Conservation (phyloP, 2,113 vertebrate species). For the Ophthalmolycus amberensis region DNA sequence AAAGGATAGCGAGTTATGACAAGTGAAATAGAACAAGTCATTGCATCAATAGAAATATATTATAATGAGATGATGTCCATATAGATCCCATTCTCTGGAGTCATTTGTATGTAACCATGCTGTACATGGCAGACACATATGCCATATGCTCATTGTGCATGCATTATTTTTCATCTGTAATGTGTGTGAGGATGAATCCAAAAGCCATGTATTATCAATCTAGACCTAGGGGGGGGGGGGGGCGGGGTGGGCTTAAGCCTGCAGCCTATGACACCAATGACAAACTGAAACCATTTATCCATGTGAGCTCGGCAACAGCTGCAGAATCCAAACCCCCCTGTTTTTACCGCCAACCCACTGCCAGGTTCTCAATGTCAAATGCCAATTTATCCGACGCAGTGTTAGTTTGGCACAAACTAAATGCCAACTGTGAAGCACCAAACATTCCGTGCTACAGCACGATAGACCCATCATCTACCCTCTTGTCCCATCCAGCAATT, state of each 20-base stretch:
- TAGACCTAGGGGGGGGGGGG: conserved; percentile 6
- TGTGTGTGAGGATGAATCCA: conserved; percentile 18
- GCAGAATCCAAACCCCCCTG: conserved; percentile 26
- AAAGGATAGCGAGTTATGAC: not conserved
- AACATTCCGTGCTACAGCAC: not conserved
- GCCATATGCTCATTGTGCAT: conserved; percentile 24
- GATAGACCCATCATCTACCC: not conserved
- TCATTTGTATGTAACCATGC: conserved; percentile 20
- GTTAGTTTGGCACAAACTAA: not conserved
- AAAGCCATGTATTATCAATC: conserved; percentile 37
- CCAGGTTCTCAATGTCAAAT: conserved; percentile 36
- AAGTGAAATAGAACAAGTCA: conserved; percentile 8
- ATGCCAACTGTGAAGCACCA: conserved; percentile 28
- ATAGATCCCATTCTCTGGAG: conserved; percentile 10
- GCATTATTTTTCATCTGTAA: conserved; percentile 47
- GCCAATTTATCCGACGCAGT: conserved; percentile 36
- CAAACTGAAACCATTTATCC: conserved; percentile 37
- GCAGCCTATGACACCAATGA: conserved; percentile 14
- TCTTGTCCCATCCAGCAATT: not conserved
- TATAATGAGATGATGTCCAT: conserved; percentile 15
- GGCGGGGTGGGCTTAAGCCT: not conserved
- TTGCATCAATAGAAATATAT: conserved; percentile 6
- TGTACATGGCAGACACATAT: not conserved
- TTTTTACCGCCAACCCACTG: not conserved
- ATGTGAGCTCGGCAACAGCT: conserved; percentile 19